These are phyloP conservation scores for Otus sunia DNA, from an alignment of 2,113 vertebrate genomes.

Conservation along the genomic window DNA sequence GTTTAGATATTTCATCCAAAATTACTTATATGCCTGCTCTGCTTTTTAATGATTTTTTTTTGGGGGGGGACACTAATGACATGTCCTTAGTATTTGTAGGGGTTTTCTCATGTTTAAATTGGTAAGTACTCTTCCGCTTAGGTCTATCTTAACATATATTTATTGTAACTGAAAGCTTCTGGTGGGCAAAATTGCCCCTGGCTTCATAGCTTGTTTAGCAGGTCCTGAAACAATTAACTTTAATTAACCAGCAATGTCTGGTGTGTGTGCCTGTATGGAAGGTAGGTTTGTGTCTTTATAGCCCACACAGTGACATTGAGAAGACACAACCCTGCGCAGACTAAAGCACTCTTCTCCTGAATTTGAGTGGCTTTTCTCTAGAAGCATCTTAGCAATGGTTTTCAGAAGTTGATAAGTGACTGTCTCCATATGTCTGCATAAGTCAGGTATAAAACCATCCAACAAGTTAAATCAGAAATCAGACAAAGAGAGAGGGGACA, in stretches of 20 bases:
- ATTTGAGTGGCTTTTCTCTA: not conserved
- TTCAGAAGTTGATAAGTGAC: not conserved
- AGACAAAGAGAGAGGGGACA: not conserved
- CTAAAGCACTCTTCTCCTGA: not conserved
- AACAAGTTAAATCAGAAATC: not conserved
- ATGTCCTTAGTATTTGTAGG: not conserved
- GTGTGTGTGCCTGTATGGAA: fast-evolving
- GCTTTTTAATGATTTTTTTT: not conserved
- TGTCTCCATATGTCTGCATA: not conserved
- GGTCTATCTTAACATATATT: not conserved
- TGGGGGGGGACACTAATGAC: not conserved
- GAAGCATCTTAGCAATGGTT: not conserved
- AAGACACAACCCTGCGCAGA: not conserved
- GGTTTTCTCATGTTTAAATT: not conserved
- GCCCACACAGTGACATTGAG: fast-evolving
- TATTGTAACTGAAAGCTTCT: not conserved
- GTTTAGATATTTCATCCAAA: not conserved
- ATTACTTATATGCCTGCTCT: not conserved
- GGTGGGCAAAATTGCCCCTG: not conserved
- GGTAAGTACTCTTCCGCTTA: not conserved
- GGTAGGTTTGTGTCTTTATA: not conserved
- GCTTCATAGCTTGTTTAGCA: not conserved
- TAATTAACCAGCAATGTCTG: not conserved
- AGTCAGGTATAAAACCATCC: not conserved
- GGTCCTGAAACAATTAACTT: not conserved